Evolutionary conservation across 2,797 vertebrate species (phyloP).

Genomic region (Emys orbicularis): DNA sequence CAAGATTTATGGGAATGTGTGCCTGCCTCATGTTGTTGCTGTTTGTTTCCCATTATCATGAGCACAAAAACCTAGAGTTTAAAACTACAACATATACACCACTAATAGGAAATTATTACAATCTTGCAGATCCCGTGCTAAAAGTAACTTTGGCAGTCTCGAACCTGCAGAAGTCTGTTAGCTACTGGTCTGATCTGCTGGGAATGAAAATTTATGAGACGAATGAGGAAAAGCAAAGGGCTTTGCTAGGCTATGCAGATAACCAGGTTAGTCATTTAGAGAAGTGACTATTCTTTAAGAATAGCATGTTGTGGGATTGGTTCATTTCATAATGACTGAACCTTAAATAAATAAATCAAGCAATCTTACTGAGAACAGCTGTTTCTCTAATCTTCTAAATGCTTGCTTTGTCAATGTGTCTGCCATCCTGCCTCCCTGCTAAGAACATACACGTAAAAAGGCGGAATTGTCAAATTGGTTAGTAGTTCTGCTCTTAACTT

Average conservation of each 20-base stretch:
- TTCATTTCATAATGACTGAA: rapidly evolving
- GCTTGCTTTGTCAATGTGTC: background rate
- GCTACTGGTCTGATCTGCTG: slow-evolving; percentile 91
- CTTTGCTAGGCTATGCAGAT: slow-evolving; percentile 90
- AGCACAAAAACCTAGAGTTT: rapidly evolving
- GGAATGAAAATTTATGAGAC: slow-evolving; percentile 92
- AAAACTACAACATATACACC: rapidly evolving
- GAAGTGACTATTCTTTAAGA: background rate
- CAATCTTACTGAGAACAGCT: background rate
- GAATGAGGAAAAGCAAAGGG: slow-evolving; percentile 87
- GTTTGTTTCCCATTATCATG: background rate
- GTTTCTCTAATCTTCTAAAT: background rate
- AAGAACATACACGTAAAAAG: background rate
- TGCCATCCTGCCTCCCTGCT: too few species aligned
- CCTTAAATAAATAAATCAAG: background rate
- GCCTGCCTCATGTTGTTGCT: background rate
- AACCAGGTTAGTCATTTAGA: slow-evolving; percentile 83
- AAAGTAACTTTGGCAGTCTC: slow-evolving; percentile 95
- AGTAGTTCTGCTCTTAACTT: background rate
- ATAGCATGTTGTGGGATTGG: background rate
- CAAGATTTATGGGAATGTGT: rapidly evolving
- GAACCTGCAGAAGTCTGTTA: slow-evolving; percentile 87
- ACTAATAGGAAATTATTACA: background rate
- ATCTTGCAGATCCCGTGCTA: slow-evolving; percentile 89
- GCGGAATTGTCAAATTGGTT: background rate